Evolutionary conservation across 35 echinoderm and acorn worm species (phyloP).

Genomic region (Apostichopus parvimensis): DNA sequence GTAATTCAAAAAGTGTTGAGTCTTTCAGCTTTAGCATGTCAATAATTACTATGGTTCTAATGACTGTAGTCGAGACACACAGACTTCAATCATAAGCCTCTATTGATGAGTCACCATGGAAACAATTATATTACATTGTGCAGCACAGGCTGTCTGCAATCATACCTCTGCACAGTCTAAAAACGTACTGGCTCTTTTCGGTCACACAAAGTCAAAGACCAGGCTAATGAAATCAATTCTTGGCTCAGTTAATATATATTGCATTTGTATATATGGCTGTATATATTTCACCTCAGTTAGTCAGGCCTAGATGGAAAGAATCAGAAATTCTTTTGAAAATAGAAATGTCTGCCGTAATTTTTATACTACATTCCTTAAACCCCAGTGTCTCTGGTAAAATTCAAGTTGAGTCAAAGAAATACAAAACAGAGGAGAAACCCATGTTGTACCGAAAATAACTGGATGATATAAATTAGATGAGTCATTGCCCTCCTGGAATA

Average conservation of each 20-base stretch:
- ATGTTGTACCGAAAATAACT: not conserved
- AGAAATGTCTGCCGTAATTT: no score
- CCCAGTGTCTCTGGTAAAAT: no score
- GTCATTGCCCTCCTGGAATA: slow-evolving; percentile 41
- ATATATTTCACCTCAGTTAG: no score
- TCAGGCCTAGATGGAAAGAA: no score
- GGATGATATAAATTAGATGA: slow-evolving; percentile 9
- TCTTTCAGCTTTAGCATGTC: no score
- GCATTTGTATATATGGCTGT: no score
- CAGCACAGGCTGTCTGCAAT: not conserved
- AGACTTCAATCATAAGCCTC: not conserved
- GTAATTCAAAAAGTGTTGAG: no score
- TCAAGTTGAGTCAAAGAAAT: not conserved
- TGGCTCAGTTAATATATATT: not conserved
- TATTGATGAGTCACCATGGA: slow-evolving; percentile 4
- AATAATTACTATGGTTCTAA: no score
- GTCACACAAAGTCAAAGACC: not conserved
- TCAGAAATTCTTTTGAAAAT: no score
- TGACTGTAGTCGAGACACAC: no score
- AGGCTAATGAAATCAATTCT: not conserved
- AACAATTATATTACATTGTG: not conserved
- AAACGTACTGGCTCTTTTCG: not conserved
- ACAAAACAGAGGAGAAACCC: not conserved
- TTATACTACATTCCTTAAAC: no score
- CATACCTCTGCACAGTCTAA: not conserved